phyloP scores from a whole-genome alignment of 1,140 invertebrate species.

The Contarinia nasturtii region DNA sequence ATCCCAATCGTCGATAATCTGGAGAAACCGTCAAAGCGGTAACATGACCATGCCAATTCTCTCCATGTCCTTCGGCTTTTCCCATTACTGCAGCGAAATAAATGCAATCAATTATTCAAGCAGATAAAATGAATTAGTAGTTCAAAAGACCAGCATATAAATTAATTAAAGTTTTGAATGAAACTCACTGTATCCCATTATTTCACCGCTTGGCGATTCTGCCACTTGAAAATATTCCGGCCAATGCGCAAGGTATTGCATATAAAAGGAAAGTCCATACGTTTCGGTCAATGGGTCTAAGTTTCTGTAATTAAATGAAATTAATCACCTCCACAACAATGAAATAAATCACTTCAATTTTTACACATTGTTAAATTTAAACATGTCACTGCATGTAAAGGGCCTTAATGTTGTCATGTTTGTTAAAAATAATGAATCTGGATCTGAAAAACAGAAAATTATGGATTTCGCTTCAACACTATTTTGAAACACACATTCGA shows the following conservation, averaged over 20 bases:
- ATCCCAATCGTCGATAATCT: slow-evolving; percentile 72
- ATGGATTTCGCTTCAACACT: no score
- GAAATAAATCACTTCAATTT: slow-evolving; percentile 11
- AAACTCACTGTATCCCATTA: slow-evolving; percentile 95
- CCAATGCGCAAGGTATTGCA: slow-evolving; percentile 95
- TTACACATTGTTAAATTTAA: slow-evolving; percentile 92
- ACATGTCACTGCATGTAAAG: slow-evolving; percentile 86
- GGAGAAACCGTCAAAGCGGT: slow-evolving; percentile 94
- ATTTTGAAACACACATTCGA: no score
- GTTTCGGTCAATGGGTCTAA: slow-evolving; percentile 94
- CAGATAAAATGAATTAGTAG: slow-evolving; percentile 3
- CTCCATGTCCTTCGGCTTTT: slow-evolving; percentile 86
- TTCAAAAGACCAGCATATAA: no score
- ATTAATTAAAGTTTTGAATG: no score
- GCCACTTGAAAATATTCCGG: slow-evolving; percentile 98
- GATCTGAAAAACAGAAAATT: no score
- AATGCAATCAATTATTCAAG: background rate
- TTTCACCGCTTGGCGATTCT: slow-evolving; percentile 83
- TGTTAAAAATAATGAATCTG: background rate
- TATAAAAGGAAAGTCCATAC: slow-evolving; percentile 93
- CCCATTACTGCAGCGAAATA: slow-evolving; percentile 76
- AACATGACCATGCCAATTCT: slow-evolving; percentile 98
- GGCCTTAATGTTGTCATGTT: slow-evolving; percentile 81
- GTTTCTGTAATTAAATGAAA: slow-evolving; percentile 46
- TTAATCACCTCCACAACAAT: no score